Evolutionary conservation across 2,113 vertebrate species (phyloP).

Genomic region (Colaptes auratus): DNA sequence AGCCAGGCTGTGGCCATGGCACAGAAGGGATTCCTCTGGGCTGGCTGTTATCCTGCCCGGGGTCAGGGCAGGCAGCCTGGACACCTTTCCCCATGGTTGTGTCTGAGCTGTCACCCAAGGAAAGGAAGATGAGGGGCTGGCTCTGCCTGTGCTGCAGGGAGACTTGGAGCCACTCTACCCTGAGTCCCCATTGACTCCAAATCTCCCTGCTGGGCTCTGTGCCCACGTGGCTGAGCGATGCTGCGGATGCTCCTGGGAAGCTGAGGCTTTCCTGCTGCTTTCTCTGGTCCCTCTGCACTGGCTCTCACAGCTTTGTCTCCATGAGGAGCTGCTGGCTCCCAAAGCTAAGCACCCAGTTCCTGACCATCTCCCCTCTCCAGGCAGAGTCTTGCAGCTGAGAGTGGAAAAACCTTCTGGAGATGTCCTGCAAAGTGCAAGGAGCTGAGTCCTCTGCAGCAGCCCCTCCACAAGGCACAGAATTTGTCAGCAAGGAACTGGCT

Average conservation of each 20-base stretch:
- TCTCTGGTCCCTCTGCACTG: neutral
- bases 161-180: neutral
- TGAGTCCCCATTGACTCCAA: neutral
- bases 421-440: neutral
- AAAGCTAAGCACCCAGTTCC: neutral
- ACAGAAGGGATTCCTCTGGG: neutral
- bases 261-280: neutral
- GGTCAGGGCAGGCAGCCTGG: neutral
- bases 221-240: accelerated
- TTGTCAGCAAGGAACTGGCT: neutral
- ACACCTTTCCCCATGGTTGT: neutral
- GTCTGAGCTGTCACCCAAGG: neutral
- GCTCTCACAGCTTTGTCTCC: neutral
- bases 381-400: neutral
- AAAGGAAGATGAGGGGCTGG: neutral
- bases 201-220: neutral
- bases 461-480: neutral
- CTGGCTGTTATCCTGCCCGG: neutral
- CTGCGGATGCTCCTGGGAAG: neutral
- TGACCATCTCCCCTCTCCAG: neutral
- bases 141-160: neutral
- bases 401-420: neutral
- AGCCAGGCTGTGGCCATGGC: accelerated
- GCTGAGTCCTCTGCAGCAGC: neutral
- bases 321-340: accelerated